Base-by-base conservation (phyloP, 2,888 invertebrate species). In the Cryptocheilus praepositus region DNA sequence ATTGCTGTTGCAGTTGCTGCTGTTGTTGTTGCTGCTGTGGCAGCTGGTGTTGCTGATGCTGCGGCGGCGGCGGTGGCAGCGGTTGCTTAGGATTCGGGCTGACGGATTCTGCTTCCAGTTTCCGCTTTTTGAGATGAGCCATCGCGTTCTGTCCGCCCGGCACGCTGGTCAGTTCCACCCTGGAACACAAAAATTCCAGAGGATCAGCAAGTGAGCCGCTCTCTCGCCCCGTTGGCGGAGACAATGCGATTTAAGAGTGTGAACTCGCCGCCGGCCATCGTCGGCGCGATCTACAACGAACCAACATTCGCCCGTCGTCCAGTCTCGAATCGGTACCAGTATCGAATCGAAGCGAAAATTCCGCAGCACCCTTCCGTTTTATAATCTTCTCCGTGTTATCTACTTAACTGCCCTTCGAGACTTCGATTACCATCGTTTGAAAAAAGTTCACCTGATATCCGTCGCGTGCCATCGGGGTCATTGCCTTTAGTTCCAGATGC, bases 61-160 rank as follows among this genome's bases (percentile, higher is more conserved):
- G 70, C 45, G 71, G 76, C 49, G 76, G 75, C 52, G 57, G 74
- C 62, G 74, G 77, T 69, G 79, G 81, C 70, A 76, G 81, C 52
- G 70, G 76, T 76, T 84, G 86, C 71, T 86, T 86, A 74, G 83
- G 81, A 74, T 82, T 84, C 72, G 81, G 71, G 75, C 80, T 74
- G 69, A 83, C 78, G 70, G 88, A 85, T 70, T 91, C 92, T 67
- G 91, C 91, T 83, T 94, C 94, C 83, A 93, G 89, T 88, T 93
- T 92, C 87, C 94, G 90, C 88, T 94, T 94, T 90, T 92, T 93
- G 86, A 94, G 91, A 87, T 93, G 93, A 81, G 92, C 90, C 87
- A 92, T 89, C 82, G 92, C 90, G 86, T 92, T 89, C 89, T 89
- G 89, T 78, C 91, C 91, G 78, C 91, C 88, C 83, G 90, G 91